Evolutionary conservation across 2,888 invertebrate species (phyloP), one percentile per base, ranked within the genome.

Genomic region (Dexiosoma caninum): DNA sequence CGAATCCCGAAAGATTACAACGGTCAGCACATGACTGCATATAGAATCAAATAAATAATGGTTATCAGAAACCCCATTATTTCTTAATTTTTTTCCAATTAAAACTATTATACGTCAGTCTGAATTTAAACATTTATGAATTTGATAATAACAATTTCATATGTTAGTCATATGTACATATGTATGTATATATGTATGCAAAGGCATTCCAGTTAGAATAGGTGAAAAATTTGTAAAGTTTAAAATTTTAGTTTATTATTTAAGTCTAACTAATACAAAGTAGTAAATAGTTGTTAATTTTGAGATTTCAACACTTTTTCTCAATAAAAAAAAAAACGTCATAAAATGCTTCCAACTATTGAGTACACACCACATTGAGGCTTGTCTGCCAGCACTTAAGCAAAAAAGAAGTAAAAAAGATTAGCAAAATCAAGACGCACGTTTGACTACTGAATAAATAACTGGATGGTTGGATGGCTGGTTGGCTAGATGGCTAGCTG

Each of bases 231-330:
- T 32, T 19, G 35, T 10, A 23, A 64, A 23, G 23, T 64, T 69
- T 19, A 2, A 30, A 35, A n/a, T 37, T 62, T 16, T n/a, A 5
- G 42, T n/a, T 30, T 53, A 46, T 62, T 42, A 30, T 37, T 71
- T 62, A 30, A 27, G 35, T 57, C 69, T 70, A 44, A 59, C 64
- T 57, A 75, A 44, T 19, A 37, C 32, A 66, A 30, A 55, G 64
- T 75, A 64, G 19, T 40, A 59, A 55, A 69, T 59, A 37, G 51
- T 64, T 66, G 79, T 71, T 80, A 76, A 80, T 67, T 71, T 57
- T 59, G 21, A 60, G 40, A 71, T 71, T 67, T 80, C 75, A 71
- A 60, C 71, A 76, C 75, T 37, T 57, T 67, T 59, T 37, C 10
- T 21, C n/a, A 7, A 30, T 23, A 10, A 32, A 32, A 14, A 69